Evolutionary conservation across 2,797 vertebrate species (phyloP).

Genomic region (Phoebastria nigripes): DNA sequence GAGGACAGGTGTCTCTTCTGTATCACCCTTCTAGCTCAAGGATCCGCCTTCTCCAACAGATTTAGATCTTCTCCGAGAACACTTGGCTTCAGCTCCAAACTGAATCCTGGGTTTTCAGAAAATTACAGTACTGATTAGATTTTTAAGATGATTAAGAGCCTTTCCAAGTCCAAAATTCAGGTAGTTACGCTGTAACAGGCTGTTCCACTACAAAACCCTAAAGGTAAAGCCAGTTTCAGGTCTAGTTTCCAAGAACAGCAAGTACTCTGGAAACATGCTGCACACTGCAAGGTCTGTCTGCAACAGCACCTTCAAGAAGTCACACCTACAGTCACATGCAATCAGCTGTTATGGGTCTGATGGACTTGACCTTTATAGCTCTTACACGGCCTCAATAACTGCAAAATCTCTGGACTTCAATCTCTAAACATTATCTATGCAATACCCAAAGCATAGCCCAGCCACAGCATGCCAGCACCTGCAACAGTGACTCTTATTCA

Average conservation of each 20-base stretch:
- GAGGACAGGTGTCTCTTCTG: not conserved
- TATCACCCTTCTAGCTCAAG: not conserved
- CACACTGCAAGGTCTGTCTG: not conserved
- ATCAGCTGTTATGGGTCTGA: not conserved
- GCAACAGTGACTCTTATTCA: accelerated
- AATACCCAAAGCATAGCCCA: not conserved
- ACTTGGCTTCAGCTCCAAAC: constrained; percentile 2
- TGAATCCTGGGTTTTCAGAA: not conserved
- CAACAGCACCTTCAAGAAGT: not conserved
- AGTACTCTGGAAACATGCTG: not conserved
- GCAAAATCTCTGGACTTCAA: not conserved
- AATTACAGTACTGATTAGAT: constrained; percentile 19
- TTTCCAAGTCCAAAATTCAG: constrained; percentile 3
- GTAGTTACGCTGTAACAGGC: not conserved
- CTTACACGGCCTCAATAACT: not conserved
- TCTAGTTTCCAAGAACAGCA: not conserved
- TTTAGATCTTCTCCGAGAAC: not conserved
- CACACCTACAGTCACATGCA: not conserved
- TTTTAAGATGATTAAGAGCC: constrained; percentile 15
- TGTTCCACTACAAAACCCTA: not conserved
- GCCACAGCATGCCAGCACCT: not conserved
- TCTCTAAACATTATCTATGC: accelerated
- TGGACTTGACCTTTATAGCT: not conserved
- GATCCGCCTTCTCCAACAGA: not conserved
- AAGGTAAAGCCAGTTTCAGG: not conserved